A percentile compares a stretch with the other conserved stretches of the same genome.
Evolutionary conservation across 2,888 invertebrate species (phyloP).

Genomic region (Drepanosiphum platanoidis): DNA sequence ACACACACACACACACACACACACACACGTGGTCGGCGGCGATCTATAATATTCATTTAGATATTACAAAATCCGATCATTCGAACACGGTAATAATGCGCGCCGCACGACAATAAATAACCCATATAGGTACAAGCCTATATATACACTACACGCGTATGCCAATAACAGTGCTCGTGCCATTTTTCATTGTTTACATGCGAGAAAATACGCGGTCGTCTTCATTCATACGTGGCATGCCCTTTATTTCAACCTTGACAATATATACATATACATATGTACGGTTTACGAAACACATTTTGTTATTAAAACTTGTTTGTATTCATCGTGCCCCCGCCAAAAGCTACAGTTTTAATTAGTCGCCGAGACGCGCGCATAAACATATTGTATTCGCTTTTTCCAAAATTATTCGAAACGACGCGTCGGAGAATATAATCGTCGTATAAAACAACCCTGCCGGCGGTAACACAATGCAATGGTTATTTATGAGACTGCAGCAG

Average conservation of each 20-base stretch:
- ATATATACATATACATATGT: neutral
- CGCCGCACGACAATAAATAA: neutral
- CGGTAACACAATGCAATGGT: neutral
- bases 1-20: no score
- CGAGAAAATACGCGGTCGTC: constrained; percentile 42
- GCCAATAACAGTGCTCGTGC: constrained; percentile 4
- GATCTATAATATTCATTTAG: neutral
- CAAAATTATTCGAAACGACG: neutral
- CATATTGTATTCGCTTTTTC: constrained; percentile 14
- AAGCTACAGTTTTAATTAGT: constrained; percentile 34
- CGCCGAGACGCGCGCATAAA: neutral
- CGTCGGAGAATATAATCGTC: neutral
- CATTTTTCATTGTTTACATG: constrained; percentile 40
- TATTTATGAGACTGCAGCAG: neutral
- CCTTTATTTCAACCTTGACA: constrained; percentile 41
- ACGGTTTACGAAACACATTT: constrained; percentile 29
- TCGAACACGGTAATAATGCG: neutral
- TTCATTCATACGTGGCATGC: constrained; percentile 14
- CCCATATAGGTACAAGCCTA: neutral
- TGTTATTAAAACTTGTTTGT: constrained; percentile 37
- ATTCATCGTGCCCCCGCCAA: constrained; percentile 33
- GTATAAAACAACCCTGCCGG: no score
- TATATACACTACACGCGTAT: neutral
- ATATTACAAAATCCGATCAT: constrained; percentile 11
- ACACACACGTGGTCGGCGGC: neutral